Evolutionary conservation across 2,888 invertebrate species (phyloP), one percentile per base, ranked within the genome.

Genomic region (Zaprionus obscuricornis): DNA sequence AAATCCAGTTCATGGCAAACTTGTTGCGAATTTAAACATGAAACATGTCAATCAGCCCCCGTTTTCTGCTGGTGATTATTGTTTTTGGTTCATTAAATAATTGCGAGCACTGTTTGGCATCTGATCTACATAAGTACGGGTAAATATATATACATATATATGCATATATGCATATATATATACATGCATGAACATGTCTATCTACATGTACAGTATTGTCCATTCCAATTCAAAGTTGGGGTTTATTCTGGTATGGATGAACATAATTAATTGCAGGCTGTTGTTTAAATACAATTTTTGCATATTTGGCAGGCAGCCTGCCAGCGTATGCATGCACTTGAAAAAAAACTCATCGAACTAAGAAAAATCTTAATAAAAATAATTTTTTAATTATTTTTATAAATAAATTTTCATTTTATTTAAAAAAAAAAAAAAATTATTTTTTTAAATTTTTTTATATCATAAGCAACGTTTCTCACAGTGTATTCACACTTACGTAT

Each of bases 1-100:
- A 49, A 74, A 82, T 74, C 62, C 59, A 85, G 83, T 62, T 78
- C 83, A 83, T 47, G 83, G 79, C 62, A 54, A 78, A 74, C 51
- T 46, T 62, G 69, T 68, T 54, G 57, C 54, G 7, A 76, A 33
- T 52, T 45, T 29, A 10, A 55, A 58, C 49, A 33, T 52, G 82
- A 73, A 39, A 54, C 58, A 74, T 66, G 72, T 59, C 84, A 59
- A 72, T 79, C 58, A 70, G 50, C 8, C 36, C 13, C 45, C 27
- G 39, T 49, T 65, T 50, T 40, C 56, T 58, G 49, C 60, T 76
- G 65, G 63, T 74, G 77, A 76, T 82, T 86, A 73, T 73, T 84
- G 59, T 75, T 70, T 66, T 46, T 60, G 84, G 84, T 83, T 77
- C 84, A 77, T 85, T 85, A 79, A 84, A 76, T 76, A 64, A 79